phyloP scores from a whole-genome alignment of 2,113 vertebrate species.

The Talpa occidentalis region DNA sequence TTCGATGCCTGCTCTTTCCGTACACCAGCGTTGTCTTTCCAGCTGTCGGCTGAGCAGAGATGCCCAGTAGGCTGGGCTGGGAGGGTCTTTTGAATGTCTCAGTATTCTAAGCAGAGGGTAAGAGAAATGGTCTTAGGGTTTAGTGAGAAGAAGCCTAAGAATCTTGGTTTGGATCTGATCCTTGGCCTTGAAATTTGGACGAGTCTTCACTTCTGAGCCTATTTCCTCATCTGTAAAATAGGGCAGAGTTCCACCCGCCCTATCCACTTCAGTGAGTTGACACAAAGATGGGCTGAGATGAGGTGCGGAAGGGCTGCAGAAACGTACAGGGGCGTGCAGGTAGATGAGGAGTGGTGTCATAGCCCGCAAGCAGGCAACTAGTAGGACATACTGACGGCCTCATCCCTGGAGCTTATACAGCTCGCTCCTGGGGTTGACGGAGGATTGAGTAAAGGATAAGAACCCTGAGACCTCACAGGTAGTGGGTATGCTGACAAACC shows the following conservation, averaged over 20 bases:
- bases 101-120: not conserved
- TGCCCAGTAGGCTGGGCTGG: not conserved
- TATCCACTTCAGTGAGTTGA: not conserved
- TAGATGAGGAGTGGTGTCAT: not conserved
- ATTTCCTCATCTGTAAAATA: not conserved
- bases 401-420: not conserved
- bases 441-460: not conserved
- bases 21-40: not conserved
- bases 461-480: not conserved
- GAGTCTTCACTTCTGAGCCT: not conserved
- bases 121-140: not conserved
- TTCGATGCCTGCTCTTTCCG: not conserved
- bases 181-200: not conserved
- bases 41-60: not conserved
- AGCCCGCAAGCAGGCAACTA: not conserved
- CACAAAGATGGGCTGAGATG: not conserved
- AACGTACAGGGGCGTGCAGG: not conserved
- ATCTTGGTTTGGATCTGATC: not conserved
- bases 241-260: not conserved
- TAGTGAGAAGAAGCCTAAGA: not conserved
- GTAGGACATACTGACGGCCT: not conserved
- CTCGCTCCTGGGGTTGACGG: not conserved
- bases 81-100: not conserved
- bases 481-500: not conserved
- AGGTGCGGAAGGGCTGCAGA: not conserved